Conservation (phyloP, 2,113 vertebrate species). For the Campylorhamphus procurvoides region DNA sequence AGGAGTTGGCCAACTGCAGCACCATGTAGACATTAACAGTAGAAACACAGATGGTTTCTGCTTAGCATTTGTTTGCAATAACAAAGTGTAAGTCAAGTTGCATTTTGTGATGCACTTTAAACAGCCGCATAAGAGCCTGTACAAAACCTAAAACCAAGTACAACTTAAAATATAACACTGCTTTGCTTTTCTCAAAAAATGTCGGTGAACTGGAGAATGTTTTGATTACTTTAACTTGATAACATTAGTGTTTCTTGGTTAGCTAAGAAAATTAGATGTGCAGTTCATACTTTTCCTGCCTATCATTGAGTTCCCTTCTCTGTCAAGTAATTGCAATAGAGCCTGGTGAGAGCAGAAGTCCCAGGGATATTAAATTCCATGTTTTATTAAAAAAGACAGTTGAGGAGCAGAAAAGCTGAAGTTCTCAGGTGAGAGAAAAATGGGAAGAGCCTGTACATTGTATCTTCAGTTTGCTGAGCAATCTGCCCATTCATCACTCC, state of each 20-base stretch:
- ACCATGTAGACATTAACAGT: background rate
- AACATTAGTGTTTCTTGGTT: background rate
- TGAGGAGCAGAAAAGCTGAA: constrained; percentile 5
- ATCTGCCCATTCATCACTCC: background rate
- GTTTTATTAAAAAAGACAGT: constrained; percentile 29
- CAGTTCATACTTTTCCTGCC: constrained; percentile 17
- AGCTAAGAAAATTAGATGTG: constrained; percentile 14
- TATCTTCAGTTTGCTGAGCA: background rate
- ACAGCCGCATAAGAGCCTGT: constrained; percentile 14
- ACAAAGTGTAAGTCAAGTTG: constrained; percentile 21
- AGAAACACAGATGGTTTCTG: constrained; percentile 56
- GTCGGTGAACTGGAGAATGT: constrained; percentile 12
- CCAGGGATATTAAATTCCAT: background rate
- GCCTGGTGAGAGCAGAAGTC: background rate
- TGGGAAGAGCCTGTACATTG: background rate
- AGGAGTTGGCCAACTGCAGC: constrained; percentile 35
- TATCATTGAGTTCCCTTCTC: background rate
- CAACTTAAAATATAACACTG: background rate
- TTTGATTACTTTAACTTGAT: constrained; percentile 41
- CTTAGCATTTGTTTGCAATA: constrained; percentile 32
- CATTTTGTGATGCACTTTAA: constrained; percentile 40
- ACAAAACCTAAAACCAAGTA: background rate
- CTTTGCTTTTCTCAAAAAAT: background rate
- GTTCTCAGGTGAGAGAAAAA: background rate
- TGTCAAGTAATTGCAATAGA: background rate